Evolutionary conservation across 2,888 invertebrate genomes (phyloP), one percentile per base, ranked within the genome.

Genomic region (Rhamnusium bicolor): DNA sequence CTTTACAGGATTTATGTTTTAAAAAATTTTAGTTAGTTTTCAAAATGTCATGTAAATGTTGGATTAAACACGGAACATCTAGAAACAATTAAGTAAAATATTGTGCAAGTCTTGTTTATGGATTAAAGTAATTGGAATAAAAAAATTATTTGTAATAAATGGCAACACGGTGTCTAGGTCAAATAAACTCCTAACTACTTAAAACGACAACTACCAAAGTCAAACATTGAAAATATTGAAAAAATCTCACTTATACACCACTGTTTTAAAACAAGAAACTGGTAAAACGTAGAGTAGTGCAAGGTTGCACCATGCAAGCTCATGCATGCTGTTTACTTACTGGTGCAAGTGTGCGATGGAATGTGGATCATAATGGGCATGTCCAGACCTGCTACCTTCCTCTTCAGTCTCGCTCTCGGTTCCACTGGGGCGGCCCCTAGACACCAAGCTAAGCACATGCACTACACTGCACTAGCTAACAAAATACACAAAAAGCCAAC

Each of bases 381-480:
- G 88, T 72, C 89, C 89, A 72, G 89, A 85, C 71, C 87, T 83
- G 84, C 87, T 85, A 84, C 91, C 88, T 83, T 93, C 92, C 82
- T 93, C 94, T 88, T 94, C 94, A 76, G 93, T 94, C 88, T 94
- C 94, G 87, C 94, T 94, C 90, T 94, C 92, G 87, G 93, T 93
- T 87, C 93, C 91, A 85, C 91, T 91, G 86, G 91, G 91, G 84
- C 90, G 89, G 84, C 87, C 85, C 88, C 88, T 89, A 90, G 87
- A 87, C 90, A 89, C 87, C 88, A 88, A 87, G 87, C 87, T 87
- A 87, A 87, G 88, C 87, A 87, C 87, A 87, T 87, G 87, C 87
- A 88, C 86, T 86, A 88, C 90, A 88, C 81, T 78, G 75, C 74
- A 74, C 83, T 80, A 80, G 78, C 81, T 78, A 81, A 79, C 79